Evolutionary conservation across 2,888 invertebrate genomes (phyloP).

Genomic region (Ceraclea dissimilis): DNA sequence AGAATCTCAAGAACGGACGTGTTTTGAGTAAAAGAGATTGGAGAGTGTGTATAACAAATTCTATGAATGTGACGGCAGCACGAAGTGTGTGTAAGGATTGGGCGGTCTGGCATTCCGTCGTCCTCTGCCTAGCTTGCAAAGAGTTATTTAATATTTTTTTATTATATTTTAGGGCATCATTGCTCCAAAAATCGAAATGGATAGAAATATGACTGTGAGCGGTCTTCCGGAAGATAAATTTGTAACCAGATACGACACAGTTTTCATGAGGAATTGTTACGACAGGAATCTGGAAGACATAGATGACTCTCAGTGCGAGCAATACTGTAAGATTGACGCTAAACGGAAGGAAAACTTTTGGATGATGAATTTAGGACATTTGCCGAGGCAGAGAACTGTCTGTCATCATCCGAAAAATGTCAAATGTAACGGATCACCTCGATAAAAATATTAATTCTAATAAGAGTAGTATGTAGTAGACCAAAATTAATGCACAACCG

Average conservation of each 20-base stretch:
- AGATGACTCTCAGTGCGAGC: neutral
- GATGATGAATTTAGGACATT: neutral
- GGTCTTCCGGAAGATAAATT: slow-evolving; percentile 26
- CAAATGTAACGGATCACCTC: neutral
- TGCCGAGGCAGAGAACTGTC: neutral
- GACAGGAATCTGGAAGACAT: neutral
- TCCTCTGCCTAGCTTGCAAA: too few relatives aligned
- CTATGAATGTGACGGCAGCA: too few relatives aligned
- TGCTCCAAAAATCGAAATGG: slow-evolving; percentile 63
- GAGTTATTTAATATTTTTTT: too few relatives aligned
- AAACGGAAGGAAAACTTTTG: neutral
- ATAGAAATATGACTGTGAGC: slow-evolving; percentile 43
- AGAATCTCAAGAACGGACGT: too few relatives aligned
- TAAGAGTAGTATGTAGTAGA: too few relatives aligned
- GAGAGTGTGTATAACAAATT: too few relatives aligned
- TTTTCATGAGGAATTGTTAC: neutral
- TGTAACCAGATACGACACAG: neutral
- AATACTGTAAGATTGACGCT: neutral
- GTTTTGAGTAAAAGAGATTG: too few relatives aligned
- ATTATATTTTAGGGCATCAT: slow-evolving; percentile 52
- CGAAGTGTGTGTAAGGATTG: too few relatives aligned
- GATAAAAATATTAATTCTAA: neutral
- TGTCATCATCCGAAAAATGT: neutral
- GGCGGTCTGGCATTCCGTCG: too few relatives aligned
- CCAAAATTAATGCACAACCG: too few relatives aligned